A percentile compares a stretch with the other conserved stretches of the same genome.
These are phyloP conservation scores for Andinoacara biseriatus DNA, from an alignment of 2,113 vertebrate species.

Conservation along the genomic window DNA sequence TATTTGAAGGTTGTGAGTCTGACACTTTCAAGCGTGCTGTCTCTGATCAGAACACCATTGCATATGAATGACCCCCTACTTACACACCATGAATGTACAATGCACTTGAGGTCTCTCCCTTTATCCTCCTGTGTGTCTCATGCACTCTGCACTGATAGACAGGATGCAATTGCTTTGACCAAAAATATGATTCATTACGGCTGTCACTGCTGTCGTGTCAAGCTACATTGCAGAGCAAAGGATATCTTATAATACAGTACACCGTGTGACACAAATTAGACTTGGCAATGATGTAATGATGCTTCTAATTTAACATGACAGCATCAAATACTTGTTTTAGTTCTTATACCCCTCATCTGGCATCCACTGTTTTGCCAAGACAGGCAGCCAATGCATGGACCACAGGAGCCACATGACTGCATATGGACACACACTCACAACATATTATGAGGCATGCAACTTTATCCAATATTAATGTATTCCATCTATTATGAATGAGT, in stretches of 20 bases:
- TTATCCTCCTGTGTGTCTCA: background rate
- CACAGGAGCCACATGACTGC: constrained; percentile 1
- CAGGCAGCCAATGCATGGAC: background rate
- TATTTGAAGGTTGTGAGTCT: constrained; percentile 62
- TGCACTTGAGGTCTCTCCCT: constrained; percentile 31
- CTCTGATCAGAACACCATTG: constrained; percentile 61
- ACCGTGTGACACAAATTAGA: constrained; percentile 26
- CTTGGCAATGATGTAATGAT: constrained; percentile 30
- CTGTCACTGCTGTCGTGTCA: constrained; percentile 60
- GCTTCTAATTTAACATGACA: constrained; percentile 23
- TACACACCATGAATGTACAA: constrained; percentile 59
- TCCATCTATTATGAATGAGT: constrained; percentile 60
- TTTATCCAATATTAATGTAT: constrained; percentile 59
- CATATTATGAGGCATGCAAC: constrained; percentile 36
- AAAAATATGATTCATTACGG: constrained; percentile 61
- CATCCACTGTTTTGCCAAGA: background rate
- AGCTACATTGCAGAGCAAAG: constrained; percentile 34
- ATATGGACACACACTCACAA: constrained; percentile 6
- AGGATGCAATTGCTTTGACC: constrained; percentile 47
- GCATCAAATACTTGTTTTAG: constrained; percentile 2
- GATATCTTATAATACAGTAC: constrained; percentile 32
- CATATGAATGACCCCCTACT: constrained; percentile 65
- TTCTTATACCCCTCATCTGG: background rate
- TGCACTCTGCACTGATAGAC: constrained; percentile 39
- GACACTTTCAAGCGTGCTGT: constrained; percentile 44